These are phyloP conservation scores for Idaea aversata DNA, from an alignment of 2,888 invertebrate genomes.

Conservation along the genomic window DNA sequence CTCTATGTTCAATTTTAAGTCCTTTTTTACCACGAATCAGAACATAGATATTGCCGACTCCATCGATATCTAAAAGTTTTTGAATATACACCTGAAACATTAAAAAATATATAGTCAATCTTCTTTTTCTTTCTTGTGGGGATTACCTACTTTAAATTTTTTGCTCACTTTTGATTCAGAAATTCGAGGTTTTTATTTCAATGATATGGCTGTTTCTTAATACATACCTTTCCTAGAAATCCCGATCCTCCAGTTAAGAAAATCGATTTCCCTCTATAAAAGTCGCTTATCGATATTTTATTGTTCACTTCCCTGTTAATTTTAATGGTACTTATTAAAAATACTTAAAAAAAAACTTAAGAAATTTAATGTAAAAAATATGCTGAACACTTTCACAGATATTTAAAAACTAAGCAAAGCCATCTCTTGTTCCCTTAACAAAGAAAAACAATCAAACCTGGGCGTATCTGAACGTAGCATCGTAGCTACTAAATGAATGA, in stretches of 20 bases:
- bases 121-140: not conserved
- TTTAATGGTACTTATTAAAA: not conserved
- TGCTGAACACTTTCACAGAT: too few species aligned
- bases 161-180: too few species aligned
- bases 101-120: not conserved
- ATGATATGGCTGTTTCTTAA: too few species aligned
- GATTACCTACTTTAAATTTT: not conserved
- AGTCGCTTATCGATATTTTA: slow-evolving; percentile 6
- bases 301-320: not conserved
- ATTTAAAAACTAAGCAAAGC: too few species aligned
- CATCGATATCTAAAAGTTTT: not conserved
- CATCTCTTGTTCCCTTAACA: too few species aligned
- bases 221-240: not conserved
- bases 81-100: not conserved
- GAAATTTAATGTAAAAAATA: too few species aligned
- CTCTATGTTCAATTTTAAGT: not conserved
- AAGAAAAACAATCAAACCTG: too few species aligned
- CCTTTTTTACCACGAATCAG: not conserved
- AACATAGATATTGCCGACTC: not conserved
- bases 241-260: not conserved
- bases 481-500: too few species aligned
- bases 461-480: too few species aligned
- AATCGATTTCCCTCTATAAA: not conserved
- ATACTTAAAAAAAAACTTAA: not conserved
- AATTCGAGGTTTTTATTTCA: too few species aligned